Evolutionary conservation across 2,113 vertebrate species (phyloP).

Genomic region (Ptilonorhynchus violaceus): DNA sequence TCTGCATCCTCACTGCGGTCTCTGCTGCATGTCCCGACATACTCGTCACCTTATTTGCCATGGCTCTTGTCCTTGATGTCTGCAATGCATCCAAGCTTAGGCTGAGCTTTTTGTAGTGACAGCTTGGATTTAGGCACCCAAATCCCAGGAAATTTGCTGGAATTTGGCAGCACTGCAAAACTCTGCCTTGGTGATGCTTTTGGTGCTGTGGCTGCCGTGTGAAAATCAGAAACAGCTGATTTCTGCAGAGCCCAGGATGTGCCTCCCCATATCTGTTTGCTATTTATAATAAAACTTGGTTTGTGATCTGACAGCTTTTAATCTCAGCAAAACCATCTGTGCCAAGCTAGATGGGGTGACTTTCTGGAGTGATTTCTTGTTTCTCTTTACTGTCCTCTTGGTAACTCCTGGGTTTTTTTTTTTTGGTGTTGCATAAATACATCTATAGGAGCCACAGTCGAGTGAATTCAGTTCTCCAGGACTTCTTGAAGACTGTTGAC

Average conservation of each 20-base stretch:
- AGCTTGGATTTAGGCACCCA: neutral
- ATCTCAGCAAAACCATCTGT: neutral
- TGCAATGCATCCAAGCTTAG: neutral
- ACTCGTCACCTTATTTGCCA: fast-evolving
- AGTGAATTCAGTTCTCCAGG: neutral
- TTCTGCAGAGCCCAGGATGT: neutral
- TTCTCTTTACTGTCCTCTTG: neutral
- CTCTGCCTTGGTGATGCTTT: neutral
- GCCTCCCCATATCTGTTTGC: neutral
- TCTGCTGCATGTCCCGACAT: fast-evolving
- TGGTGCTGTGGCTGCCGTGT: neutral
- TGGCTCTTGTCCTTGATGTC: neutral
- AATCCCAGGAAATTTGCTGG: neutral
- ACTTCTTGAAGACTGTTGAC: neutral
- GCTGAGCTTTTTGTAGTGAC: neutral
- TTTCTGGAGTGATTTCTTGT: neutral
- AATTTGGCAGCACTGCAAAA: neutral
- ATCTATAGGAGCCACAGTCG: neutral
- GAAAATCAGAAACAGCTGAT: neutral
- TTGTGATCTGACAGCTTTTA: neutral
- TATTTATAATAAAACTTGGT: neutral
- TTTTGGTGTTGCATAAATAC: neutral
- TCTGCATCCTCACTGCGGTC: neutral
- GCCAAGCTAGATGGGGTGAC: neutral
- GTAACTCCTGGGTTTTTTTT: neutral